Conservation (phyloP, 1,140 invertebrate species). For the Ceratina japonica region DNA sequence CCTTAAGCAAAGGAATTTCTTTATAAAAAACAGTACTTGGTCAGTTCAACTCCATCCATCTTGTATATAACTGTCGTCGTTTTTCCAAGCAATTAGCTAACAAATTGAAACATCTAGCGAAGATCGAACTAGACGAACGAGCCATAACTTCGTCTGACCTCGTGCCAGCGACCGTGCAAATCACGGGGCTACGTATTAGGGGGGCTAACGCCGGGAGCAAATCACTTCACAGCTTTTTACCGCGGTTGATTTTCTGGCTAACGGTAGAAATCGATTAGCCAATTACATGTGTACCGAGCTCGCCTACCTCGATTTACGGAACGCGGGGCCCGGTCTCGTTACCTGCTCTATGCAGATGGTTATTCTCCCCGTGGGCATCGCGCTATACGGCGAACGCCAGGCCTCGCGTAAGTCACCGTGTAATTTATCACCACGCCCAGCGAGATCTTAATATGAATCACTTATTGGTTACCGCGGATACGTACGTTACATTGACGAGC, state of each 20-base stretch:
- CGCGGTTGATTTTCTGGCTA: constrained; percentile 40
- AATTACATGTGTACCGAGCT: not conserved
- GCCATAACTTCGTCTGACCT: not conserved
- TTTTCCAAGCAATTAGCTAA: not conserved
- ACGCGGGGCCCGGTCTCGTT: not conserved
- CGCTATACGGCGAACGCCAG: constrained; percentile 46
- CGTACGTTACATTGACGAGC: constrained; percentile 18
- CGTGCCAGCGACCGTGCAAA: not conserved
- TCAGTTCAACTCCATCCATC: no score
- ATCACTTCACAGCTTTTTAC: constrained; percentile 27
- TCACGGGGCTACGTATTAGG: not conserved
- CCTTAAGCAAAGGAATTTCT: no score
- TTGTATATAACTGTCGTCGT: no score
- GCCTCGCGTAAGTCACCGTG: constrained; percentile 58
- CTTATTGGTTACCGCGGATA: constrained; percentile 60
- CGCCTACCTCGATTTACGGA: not conserved
- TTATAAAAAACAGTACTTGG: no score
- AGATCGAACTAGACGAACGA: not conserved
- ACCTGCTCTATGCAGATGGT: constrained; percentile 20
- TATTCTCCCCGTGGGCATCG: constrained; percentile 52
- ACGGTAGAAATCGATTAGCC: constrained; percentile 41
- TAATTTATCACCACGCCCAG: constrained; percentile 69
- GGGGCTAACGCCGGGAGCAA: constrained; percentile 13
- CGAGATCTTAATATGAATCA: constrained; percentile 72
- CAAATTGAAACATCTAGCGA: not conserved